Percentiles rank a stretch among this genome's conserved stretches.
These are phyloP conservation scores for Cerceris rybyensis DNA, from an alignment of 2,888 invertebrate species.

Conservation along the genomic window DNA sequence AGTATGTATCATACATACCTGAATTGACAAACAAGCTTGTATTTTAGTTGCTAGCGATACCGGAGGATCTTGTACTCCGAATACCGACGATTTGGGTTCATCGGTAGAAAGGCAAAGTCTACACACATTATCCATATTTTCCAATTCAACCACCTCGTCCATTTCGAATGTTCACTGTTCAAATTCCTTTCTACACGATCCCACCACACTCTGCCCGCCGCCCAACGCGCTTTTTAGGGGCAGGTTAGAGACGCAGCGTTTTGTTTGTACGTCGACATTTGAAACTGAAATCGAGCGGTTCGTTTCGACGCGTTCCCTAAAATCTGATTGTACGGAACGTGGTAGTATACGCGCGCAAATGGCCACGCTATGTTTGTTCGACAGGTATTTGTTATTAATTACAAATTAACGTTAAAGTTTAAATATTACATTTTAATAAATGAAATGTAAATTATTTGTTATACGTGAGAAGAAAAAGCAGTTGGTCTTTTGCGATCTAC, in stretches of 20 bases:
- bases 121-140: conserved; percentile 83
- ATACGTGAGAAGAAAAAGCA: too few relatives aligned
- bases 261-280: conserved; percentile 72
- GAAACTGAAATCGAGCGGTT: conserved; percentile 66
- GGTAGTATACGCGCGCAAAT: conserved; percentile 16
- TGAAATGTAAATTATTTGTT: too few relatives aligned
- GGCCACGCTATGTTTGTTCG: not conserved
- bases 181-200: conserved; percentile 10
- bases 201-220: conserved; percentile 20
- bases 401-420: too few relatives aligned
- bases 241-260: conserved; percentile 74
- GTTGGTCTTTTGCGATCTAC: not conserved
- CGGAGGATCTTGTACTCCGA: conserved; percentile 83
- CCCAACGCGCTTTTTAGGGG: conserved; percentile 27
- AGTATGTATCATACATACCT: conserved; percentile 82
- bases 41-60: conserved; percentile 85
- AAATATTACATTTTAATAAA: too few relatives aligned
- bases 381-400: too few relatives aligned
- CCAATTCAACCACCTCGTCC: conserved; percentile 71
- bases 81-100: conserved; percentile 85
- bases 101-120: conserved; percentile 86
- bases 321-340: conserved; percentile 17
- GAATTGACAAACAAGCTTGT: conserved; percentile 86
- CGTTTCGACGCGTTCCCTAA: conserved; percentile 48
- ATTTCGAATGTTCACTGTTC: conserved; percentile 53